Conservation (phyloP, 1,140 invertebrate genomes). For the Pemphigus obesinymphae region DNA sequence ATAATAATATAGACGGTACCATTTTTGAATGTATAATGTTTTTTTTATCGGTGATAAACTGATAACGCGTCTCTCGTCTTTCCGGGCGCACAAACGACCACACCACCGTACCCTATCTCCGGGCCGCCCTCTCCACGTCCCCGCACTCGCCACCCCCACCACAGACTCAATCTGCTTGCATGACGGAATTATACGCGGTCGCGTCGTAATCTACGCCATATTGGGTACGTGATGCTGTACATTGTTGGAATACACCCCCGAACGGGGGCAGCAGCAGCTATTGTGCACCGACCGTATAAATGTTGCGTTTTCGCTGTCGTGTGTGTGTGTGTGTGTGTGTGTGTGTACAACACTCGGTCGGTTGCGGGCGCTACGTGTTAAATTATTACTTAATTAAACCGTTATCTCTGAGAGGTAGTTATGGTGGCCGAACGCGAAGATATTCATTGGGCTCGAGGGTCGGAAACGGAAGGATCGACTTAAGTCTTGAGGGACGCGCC, state of each 20-base stretch:
- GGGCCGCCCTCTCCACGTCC: background rate
- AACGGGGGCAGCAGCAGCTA: background rate
- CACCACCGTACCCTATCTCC: too few relatives aligned
- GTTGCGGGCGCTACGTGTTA: slow-evolving; percentile 22
- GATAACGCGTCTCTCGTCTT: too few relatives aligned
- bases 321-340: background rate
- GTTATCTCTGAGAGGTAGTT: slow-evolving; percentile 40
- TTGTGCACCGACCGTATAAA: slow-evolving; percentile 25
- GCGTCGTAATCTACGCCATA: background rate
- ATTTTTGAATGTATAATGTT: background rate
- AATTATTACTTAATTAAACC: slow-evolving; percentile 42
- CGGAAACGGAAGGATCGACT: slow-evolving; percentile 40
- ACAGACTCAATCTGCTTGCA: background rate
- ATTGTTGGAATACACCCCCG: background rate
- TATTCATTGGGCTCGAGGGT: slow-evolving; percentile 36
- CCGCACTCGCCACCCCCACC: background rate
- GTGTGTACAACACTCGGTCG: background rate
- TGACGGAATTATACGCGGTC: background rate
- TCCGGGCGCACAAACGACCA: too few relatives aligned
- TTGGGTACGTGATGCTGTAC: slow-evolving; percentile 18
- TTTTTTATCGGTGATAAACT: background rate
- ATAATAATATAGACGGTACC: too few relatives aligned
- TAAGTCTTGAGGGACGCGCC: slow-evolving; percentile 24
- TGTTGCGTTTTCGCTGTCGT: background rate
- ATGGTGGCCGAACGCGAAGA: slow-evolving; percentile 34